phyloP scores from a whole-genome alignment of 2,888 invertebrate species.

The Mesorhabditis sp. region DNA sequence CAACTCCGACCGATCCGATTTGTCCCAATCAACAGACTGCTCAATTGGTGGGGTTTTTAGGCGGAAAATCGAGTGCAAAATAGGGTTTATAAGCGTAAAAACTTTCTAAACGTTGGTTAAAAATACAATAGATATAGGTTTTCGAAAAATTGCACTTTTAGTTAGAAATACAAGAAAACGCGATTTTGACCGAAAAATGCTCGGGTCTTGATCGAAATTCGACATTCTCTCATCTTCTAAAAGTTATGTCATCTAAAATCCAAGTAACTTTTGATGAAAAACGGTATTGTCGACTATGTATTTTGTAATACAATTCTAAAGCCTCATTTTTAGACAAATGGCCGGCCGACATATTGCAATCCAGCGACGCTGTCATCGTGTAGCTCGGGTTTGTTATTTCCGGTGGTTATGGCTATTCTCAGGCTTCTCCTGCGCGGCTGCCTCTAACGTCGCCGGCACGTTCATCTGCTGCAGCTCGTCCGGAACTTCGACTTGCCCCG shows the following conservation, averaged over 20 bases:
- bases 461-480: conserved; percentile 41
- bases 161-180: not conserved
- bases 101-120: too few relatives aligned
- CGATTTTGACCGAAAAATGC: not conserved
- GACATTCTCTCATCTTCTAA: too few relatives aligned
- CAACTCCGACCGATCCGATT: conserved; percentile 22
- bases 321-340: conserved; percentile 23
- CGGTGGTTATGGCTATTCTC: too few relatives aligned
- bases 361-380: conserved; percentile 25
- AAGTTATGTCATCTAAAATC: too few relatives aligned
- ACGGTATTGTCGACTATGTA: not conserved
- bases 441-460: conserved; percentile 24
- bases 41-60: conserved; percentile 13
- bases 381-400: conserved; percentile 16
- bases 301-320: not conserved
- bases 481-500: conserved; percentile 38
- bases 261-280: too few relatives aligned
- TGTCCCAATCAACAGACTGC: conserved; percentile 41
- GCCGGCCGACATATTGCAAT: conserved; percentile 33
- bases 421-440: conserved; percentile 26
- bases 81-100: too few relatives aligned
- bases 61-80: not conserved
- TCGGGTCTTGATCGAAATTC: too few relatives aligned
- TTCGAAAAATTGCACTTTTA: not conserved
- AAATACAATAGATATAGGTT: too few relatives aligned